phyloP scores from a whole-genome alignment of 2,113 vertebrate genomes.

The Hippocampus mohnikei region DNA sequence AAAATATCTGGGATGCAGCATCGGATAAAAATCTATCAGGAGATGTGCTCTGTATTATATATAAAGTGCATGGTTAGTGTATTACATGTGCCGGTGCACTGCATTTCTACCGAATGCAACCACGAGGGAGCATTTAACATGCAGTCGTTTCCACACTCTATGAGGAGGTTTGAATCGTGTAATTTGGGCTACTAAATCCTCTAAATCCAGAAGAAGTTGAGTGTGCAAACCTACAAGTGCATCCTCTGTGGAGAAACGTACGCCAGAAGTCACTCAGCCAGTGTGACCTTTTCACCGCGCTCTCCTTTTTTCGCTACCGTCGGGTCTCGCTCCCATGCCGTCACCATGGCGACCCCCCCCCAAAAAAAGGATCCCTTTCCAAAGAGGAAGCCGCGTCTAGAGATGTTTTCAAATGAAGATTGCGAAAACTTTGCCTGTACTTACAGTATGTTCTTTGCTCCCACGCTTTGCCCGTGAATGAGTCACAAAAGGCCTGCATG shows the following conservation, averaged over 20 bases:
- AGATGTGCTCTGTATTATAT: too few relatives aligned
- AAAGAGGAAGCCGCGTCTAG: constrained; percentile 30
- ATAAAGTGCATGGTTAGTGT: too few relatives aligned
- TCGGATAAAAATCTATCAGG: too few relatives aligned
- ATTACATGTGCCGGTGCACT: too few relatives aligned
- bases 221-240: background rate
- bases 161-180: background rate
- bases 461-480: constrained; percentile 47
- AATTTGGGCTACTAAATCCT: background rate
- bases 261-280: background rate
- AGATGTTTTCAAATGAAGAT: constrained; percentile 40
- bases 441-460: constrained; percentile 39
- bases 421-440: constrained; percentile 53
- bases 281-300: constrained; percentile 5
- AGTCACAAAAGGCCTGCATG: constrained; percentile 46
- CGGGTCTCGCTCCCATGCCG: constrained; percentile 11
- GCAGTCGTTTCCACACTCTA: background rate
- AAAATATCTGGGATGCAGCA: too few relatives aligned
- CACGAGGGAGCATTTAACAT: too few relatives aligned
- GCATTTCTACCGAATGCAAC: too few relatives aligned
- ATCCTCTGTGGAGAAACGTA: constrained; percentile 1
- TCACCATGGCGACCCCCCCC: constrained; percentile 47
- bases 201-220: background rate
- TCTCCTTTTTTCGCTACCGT: background rate
- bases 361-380: constrained; percentile 6